Evolutionary conservation across 2,888 invertebrate genomes (phyloP).

Genomic region (Smittia aterrima): DNA sequence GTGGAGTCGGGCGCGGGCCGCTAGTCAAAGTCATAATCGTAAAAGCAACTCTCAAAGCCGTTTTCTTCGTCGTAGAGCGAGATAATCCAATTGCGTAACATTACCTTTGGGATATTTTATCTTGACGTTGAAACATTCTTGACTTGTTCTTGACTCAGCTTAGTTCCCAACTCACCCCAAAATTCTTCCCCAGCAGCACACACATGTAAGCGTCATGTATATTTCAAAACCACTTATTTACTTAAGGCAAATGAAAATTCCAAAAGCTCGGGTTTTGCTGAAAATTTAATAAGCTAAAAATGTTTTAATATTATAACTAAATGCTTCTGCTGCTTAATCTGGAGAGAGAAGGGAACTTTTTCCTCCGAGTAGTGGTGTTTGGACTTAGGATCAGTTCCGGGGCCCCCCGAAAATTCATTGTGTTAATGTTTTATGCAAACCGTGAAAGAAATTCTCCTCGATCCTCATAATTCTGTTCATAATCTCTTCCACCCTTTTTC

Average conservation of each 20-base stretch:
- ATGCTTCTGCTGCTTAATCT: conserved; percentile 3
- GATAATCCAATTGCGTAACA: conserved; percentile 35
- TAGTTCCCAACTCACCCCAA: no score
- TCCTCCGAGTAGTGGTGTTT: conserved; percentile 17
- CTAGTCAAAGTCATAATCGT: conserved; percentile 35
- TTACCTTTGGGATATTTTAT: conserved; percentile 40
- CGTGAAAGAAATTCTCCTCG: not conserved
- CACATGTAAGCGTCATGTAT: not conserved
- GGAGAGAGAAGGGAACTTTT: not conserved
- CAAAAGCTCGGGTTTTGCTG: not conserved
- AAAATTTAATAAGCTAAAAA: conserved; percentile 27
- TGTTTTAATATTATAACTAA: conserved; percentile 25
- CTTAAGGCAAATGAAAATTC: not conserved
- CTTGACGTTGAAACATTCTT: conserved; percentile 6
- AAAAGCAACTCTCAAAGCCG: conserved; percentile 13
- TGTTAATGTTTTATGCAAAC: conserved; percentile 16
- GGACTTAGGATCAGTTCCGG: not conserved
- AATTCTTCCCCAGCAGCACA: not conserved
- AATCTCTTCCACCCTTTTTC: conserved; percentile 22
- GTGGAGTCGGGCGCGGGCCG: not conserved
- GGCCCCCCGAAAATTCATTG: no score
- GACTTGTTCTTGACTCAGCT: conserved; percentile 7
- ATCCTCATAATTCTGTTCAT: conserved; percentile 26
- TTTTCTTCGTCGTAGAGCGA: conserved; percentile 15
- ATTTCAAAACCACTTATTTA: conserved; percentile 15